Percentiles rank a stretch among this genome's conserved stretches.
phyloP scores from a whole-genome alignment of 2,888 invertebrate genomes.

The Drosophila melanosoma region DNA sequence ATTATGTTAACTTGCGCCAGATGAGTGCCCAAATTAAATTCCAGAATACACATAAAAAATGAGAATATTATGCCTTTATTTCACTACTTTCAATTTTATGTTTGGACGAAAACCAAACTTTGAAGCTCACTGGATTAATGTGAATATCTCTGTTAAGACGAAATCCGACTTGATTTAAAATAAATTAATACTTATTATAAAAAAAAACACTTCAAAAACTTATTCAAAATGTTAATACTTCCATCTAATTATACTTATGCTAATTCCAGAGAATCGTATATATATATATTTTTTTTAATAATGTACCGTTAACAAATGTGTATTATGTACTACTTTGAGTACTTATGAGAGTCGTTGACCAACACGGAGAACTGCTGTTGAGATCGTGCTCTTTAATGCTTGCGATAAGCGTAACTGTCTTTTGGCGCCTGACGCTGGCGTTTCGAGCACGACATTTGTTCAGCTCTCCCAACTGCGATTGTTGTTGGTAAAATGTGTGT shows the following conservation, averaged over 20 bases:
- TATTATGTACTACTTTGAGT: constrained; percentile 7
- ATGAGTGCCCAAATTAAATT: constrained; percentile 17
- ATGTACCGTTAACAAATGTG: background rate
- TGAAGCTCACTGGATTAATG: background rate
- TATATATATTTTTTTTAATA: background rate
- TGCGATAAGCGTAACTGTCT: constrained; percentile 48
- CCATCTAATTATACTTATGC: background rate
- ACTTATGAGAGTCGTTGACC: background rate
- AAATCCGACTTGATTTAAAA: background rate
- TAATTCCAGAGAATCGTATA: too few species aligned
- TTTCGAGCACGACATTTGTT: constrained; percentile 15
- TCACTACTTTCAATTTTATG: background rate
- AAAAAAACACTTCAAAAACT: background rate
- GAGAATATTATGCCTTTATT: constrained; percentile 12
- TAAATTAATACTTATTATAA: background rate
- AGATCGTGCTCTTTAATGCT: constrained; percentile 32
- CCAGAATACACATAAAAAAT: constrained; percentile 48
- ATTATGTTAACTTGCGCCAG: constrained; percentile 32
- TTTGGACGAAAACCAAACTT: background rate
- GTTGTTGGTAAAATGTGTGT: constrained; percentile 16
- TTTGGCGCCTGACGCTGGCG: constrained; percentile 7
- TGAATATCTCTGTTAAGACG: background rate
- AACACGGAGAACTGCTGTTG: constrained; percentile 23
- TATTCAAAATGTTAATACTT: background rate
- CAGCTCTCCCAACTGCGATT: constrained; percentile 30